A percentile compares a stretch with the other conserved stretches of the same genome.
Conservation (phyloP, 2,113 vertebrate genomes). For the Alaudala cheleensis region DNA sequence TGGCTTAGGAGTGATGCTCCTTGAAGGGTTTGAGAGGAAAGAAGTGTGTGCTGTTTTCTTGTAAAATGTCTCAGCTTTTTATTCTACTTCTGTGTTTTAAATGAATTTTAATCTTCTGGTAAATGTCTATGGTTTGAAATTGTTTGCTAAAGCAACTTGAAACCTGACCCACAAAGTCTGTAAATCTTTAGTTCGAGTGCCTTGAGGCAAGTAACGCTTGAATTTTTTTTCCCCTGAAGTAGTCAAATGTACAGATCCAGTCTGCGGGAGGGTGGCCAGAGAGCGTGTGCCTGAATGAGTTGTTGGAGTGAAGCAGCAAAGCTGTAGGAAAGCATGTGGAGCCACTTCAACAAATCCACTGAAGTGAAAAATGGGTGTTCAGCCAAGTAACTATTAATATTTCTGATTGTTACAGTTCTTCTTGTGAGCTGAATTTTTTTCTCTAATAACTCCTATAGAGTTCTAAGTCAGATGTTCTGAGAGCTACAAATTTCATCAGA, state of each 20-base stretch:
- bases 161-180: constrained; percentile 6
- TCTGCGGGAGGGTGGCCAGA: neutral
- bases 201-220: neutral
- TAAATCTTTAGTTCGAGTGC: constrained; percentile 52
- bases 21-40: neutral
- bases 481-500: neutral
- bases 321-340: neutral
- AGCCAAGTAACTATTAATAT: neutral
- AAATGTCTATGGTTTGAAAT: neutral
- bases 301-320: neutral
- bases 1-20: neutral
- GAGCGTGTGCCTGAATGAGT: constrained; percentile 18
- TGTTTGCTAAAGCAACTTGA: constrained; percentile 22
- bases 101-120: neutral
- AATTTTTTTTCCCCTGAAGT: neutral
- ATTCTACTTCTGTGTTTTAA: neutral
- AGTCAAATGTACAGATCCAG: neutral
- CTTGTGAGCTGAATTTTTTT: neutral
- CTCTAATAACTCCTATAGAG: neutral
- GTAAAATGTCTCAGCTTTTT: neutral
- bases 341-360: neutral
- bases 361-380: neutral
- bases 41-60: neutral
- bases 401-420: neutral
- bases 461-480: neutral